Conservation (phyloP, 2,888 invertebrate genomes). For the Cetonia aurata region DNA sequence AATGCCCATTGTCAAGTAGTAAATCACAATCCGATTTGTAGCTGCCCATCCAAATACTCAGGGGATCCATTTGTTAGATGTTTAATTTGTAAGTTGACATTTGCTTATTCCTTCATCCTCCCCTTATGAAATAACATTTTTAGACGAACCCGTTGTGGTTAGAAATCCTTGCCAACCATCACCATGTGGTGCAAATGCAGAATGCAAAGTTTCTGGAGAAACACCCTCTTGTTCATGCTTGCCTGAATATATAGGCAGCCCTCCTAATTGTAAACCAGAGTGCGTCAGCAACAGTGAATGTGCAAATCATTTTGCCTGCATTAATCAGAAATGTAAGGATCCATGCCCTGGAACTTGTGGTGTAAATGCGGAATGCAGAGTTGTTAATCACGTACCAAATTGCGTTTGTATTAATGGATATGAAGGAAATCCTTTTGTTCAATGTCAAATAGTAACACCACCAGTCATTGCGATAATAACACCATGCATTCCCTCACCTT, state of each 20-base stretch:
- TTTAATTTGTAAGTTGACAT: constrained; percentile 52
- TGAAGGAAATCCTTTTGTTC: constrained; percentile 76
- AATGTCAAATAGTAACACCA: constrained; percentile 62
- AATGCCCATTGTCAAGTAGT: constrained; percentile 66
- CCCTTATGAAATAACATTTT: constrained; percentile 55
- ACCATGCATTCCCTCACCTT: constrained; percentile 77
- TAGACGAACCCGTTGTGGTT: constrained; percentile 56
- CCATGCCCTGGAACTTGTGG: constrained; percentile 77
- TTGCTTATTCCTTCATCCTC: constrained; percentile 64
- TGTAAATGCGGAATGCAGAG: constrained; percentile 73
- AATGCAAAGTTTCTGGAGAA: constrained; percentile 75
- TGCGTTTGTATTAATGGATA: constrained; percentile 71
- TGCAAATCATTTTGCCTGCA: constrained; percentile 72
- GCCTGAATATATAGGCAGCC: constrained; percentile 75
- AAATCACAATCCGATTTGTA: constrained; percentile 67
- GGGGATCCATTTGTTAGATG: constrained; percentile 66
- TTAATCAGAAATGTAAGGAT: constrained; percentile 76
- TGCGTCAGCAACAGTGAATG: constrained; percentile 80
- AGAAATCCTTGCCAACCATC: constrained; percentile 73
- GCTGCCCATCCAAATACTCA: constrained; percentile 61
- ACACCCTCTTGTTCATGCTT: constrained; percentile 82
- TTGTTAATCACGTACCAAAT: constrained; percentile 77
- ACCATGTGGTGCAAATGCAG: constrained; percentile 74
- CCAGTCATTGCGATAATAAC: constrained; percentile 65
- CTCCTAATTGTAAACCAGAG: constrained; percentile 83